These are phyloP conservation scores for Metopia argyrocephala DNA, from an alignment of 2,888 invertebrate species.

Conservation along the genomic window DNA sequence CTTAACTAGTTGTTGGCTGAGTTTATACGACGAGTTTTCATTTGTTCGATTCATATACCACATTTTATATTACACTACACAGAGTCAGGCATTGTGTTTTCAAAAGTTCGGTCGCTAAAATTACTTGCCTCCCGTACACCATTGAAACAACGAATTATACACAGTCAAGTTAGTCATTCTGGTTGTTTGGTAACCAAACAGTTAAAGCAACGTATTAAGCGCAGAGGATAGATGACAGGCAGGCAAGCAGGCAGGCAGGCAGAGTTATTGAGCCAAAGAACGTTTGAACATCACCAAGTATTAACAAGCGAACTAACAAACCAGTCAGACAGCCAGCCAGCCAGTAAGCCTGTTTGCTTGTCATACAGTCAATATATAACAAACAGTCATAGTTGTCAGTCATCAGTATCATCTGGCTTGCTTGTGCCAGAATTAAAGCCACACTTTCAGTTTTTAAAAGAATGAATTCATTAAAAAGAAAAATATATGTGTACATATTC, in stretches of 20 bases:
- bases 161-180: conserved; percentile 45
- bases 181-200: conserved; percentile 61
- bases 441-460: conserved; percentile 22
- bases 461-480: conserved; percentile 32
- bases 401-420: conserved; percentile 36
- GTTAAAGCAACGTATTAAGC: conserved; percentile 45
- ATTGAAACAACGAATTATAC: conserved; percentile 65
- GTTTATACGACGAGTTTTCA: neutral
- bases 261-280: conserved; percentile 47
- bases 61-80: conserved; percentile 35
- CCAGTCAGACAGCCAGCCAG: conserved; percentile 8
- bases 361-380: neutral
- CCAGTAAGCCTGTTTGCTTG: conserved; percentile 22
- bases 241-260: conserved; percentile 49
- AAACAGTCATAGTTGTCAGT: conserved; percentile 18
- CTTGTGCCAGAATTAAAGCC: conserved; percentile 38
- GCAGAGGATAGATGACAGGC: conserved; percentile 51
- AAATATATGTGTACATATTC: too few relatives aligned
- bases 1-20: neutral
- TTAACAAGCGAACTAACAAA: conserved; percentile 42
- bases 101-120: conserved; percentile 73
- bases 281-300: conserved; percentile 34
- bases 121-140: conserved; percentile 75
- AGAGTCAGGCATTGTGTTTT: conserved; percentile 48
- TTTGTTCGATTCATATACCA: too few relatives aligned